These are phyloP conservation scores for Cairina moschata DNA, from an alignment of 2,113 vertebrate species.

Conservation along the genomic window DNA sequence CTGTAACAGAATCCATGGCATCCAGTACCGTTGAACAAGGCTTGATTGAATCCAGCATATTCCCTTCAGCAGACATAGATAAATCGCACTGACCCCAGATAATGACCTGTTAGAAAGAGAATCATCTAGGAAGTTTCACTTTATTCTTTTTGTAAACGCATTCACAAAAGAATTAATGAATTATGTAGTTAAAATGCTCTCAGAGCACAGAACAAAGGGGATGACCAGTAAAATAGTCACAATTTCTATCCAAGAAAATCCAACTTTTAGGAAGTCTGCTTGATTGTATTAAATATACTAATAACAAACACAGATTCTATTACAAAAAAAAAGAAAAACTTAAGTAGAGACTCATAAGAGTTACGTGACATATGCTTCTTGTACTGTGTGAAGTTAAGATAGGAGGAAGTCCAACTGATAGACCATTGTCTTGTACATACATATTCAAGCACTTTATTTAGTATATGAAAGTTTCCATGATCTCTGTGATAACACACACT, in stretches of 20 bases:
- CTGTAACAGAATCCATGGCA: constrained; percentile 89
- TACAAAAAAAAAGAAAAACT: neutral
- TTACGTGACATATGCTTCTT: neutral
- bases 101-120: constrained; percentile 81
- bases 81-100: constrained; percentile 86
- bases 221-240: neutral
- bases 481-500: neutral
- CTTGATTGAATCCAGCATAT: constrained; percentile 53
- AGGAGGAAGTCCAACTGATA: neutral
- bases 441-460: neutral
- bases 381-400: neutral
- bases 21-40: constrained; percentile 90
- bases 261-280: neutral
- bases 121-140: neutral
- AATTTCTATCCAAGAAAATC: neutral
- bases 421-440: neutral
- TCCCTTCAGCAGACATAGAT: constrained; percentile 36
- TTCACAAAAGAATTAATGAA: neutral
- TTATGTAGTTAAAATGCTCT: neutral
- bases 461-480: neutral
- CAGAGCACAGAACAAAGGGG: neutral
- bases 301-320: neutral
- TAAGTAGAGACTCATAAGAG: neutral
- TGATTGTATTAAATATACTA: neutral
- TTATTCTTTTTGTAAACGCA: neutral